Conservation (phyloP, 2,888 invertebrate genomes). For the Trissonchulus latispiculum region DNA sequence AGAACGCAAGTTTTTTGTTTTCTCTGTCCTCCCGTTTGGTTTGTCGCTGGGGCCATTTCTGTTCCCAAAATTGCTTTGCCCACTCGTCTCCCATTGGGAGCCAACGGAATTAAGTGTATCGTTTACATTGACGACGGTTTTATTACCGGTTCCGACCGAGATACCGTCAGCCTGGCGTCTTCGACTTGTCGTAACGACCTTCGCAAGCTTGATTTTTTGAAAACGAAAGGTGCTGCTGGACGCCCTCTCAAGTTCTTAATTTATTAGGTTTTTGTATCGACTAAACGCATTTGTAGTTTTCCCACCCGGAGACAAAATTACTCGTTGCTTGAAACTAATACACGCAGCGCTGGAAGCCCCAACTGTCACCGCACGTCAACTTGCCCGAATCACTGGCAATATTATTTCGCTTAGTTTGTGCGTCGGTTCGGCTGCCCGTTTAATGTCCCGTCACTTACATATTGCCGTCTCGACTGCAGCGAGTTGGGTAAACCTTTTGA, state of each 20-base stretch:
- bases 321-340: no score
- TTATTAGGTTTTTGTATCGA: neutral
- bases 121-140: neutral
- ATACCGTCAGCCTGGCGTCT: no score
- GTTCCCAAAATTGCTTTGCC: slow-evolving; percentile 1
- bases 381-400: neutral
- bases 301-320: no score
- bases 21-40: neutral
- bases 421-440: neutral
- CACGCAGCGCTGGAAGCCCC: neutral
- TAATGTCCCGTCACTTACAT: neutral
- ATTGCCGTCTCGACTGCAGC: neutral
- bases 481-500: no score
- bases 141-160: no score
- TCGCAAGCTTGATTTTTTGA: neutral
- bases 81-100: neutral
- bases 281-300: neutral
- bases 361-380: neutral
- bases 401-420: neutral
- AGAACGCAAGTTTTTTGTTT: neutral
- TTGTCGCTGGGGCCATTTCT: slow-evolving; percentile 5
- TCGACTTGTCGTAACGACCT: neutral
- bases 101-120: neutral
- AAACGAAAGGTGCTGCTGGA: slow-evolving; percentile 1
- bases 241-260: neutral